phyloP scores from a whole-genome alignment of 2,888 invertebrate genomes.

The Margaritifera margaritifera region DNA sequence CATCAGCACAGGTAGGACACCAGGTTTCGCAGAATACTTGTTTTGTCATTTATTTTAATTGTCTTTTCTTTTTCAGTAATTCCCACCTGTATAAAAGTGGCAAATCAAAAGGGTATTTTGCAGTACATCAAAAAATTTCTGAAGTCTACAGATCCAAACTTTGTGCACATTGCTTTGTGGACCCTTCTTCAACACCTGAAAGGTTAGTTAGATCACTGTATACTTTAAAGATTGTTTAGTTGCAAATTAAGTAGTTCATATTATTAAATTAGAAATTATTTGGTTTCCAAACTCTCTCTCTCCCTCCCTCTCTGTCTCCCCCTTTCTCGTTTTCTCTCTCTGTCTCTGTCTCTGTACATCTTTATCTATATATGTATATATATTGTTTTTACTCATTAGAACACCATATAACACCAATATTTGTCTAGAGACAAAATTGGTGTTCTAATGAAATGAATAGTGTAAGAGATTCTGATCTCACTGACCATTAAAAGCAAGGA shows the following conservation, averaged over 20 bases:
- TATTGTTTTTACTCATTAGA: no score
- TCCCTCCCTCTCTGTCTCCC: not conserved
- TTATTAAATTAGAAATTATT: not conserved
- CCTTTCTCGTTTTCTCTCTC: not conserved
- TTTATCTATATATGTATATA: no score
- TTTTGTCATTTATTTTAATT: not conserved
- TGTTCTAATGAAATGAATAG: no score
- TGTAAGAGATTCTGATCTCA: no score
- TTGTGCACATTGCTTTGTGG: conserved; percentile 58
- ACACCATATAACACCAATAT: no score
- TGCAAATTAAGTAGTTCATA: no score
- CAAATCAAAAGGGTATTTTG: conserved; percentile 37
- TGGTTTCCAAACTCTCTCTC: not conserved
- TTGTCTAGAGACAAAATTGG: no score
- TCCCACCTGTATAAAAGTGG: conserved; percentile 28
- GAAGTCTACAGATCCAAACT: conserved; percentile 42
- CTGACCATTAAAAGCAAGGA: no score
- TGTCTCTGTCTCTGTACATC: no score
- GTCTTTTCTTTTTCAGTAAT: conserved; percentile 39
- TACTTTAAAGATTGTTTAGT: no score
- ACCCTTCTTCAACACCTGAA: conserved; percentile 50
- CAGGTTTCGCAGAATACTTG: not conserved
- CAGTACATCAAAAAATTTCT: conserved; percentile 50
- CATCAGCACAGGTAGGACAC: not conserved
- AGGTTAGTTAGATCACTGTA: conserved; percentile 30